Conservation (phyloP, 2,113 vertebrate genomes). For the Stictonetta naevosa region DNA sequence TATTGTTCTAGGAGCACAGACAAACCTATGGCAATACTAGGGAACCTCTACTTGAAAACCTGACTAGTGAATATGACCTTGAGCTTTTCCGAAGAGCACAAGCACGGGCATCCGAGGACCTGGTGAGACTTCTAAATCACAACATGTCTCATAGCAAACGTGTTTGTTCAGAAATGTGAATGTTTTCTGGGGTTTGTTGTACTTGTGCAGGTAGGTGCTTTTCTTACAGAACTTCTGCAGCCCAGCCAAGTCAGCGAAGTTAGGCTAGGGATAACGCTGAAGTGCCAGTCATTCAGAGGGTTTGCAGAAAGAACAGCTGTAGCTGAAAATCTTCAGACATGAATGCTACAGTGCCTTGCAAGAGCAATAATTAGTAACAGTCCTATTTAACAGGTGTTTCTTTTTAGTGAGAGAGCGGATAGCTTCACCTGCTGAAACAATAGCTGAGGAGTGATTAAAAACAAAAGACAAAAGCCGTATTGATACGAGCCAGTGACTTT, state of each 20-base stretch:
- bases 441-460: background rate
- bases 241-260: background rate
- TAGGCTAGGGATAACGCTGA: rapidly evolving
- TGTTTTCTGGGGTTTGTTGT: background rate
- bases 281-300: background rate
- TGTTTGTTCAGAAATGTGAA: background rate
- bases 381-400: background rate
- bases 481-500: background rate
- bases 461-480: background rate
- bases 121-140: conserved; percentile 78
- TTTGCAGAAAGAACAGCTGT: background rate
- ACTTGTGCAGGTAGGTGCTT: too few species aligned
- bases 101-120: conserved; percentile 95
- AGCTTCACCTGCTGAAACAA: background rate
- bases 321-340: background rate
- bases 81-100: conserved; percentile 98
- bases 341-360: background rate
- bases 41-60: conserved; percentile 95
- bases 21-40: conserved; percentile 91
- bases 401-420: background rate
- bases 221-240: background rate
- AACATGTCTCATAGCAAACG: background rate
- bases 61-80: conserved; percentile 97
- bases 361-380: background rate
- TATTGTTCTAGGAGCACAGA: conserved; percentile 86